phyloP scores from a whole-genome alignment of 2,113 vertebrate genomes.

The Noturus placidus region DNA sequence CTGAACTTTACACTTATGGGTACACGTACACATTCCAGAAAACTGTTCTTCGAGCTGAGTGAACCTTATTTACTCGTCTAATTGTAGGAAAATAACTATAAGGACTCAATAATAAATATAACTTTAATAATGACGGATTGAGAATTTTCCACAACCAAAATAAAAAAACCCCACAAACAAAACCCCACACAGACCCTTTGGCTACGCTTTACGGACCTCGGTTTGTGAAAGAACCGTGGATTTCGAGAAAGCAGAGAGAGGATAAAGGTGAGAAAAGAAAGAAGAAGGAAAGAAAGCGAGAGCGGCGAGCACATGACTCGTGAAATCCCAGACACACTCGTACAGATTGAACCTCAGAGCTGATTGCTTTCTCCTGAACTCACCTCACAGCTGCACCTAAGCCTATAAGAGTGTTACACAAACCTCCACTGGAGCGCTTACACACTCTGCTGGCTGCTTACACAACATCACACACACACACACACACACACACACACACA shows the following conservation, averaged over 20 bases:
- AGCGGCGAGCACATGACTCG: slow-evolving; percentile 1
- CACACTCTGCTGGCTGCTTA: neutral
- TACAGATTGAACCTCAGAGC: neutral
- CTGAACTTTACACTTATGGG: neutral
- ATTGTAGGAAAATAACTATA: neutral
- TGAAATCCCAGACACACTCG: neutral
- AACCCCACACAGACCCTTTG: too few species aligned
- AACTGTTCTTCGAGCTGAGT: neutral
- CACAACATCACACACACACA: neutral
- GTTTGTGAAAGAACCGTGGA: too few species aligned
- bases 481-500: slow-evolving; percentile 1
- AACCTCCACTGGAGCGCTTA: neutral
- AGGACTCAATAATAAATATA: neutral
- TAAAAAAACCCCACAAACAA: too few species aligned
- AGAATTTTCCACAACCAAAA: too few species aligned
- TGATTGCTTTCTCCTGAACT: neutral
- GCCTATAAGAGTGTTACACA: neutral
- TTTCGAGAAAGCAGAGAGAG: too few species aligned
- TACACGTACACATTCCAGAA: neutral
- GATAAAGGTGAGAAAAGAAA: neutral
- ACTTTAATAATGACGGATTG: neutral
- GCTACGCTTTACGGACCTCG: too few species aligned
- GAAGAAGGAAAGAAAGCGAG: neutral
- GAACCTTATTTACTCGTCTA: neutral
- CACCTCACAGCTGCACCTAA: neutral